Conservation (phyloP, 1,140 invertebrate species). For the Harpegnathos saltator region DNA sequence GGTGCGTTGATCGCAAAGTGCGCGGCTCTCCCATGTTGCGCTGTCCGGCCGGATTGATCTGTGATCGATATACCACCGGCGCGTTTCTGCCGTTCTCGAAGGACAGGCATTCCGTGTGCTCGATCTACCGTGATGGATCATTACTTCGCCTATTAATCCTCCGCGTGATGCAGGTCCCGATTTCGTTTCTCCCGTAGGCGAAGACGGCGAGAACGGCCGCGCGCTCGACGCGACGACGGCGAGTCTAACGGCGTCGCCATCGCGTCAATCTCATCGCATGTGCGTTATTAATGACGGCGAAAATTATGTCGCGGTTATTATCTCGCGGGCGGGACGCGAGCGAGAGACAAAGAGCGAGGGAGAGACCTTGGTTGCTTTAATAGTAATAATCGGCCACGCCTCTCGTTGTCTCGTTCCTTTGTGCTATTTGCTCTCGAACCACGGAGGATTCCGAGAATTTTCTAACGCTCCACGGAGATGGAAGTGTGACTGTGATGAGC, state of each 20-base stretch:
- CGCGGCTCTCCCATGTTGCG: slow-evolving; percentile 27
- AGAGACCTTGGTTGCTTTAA: slow-evolving; percentile 21
- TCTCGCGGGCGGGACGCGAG: too few species aligned
- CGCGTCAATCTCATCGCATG: slow-evolving; percentile 39
- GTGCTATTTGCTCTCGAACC: slow-evolving; percentile 8
- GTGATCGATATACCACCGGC: slow-evolving; percentile 66
- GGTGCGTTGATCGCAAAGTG: slow-evolving; percentile 23
- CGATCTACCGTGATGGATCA: slow-evolving; percentile 74
- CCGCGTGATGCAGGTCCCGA: slow-evolving; percentile 54
- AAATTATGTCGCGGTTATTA: slow-evolving; percentile 29
- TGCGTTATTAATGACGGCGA: slow-evolving; percentile 36
- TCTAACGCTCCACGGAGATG: neutral
- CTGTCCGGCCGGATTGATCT: slow-evolving; percentile 68
- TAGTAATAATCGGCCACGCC: neutral
- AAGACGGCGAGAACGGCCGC: slow-evolving; percentile 39
- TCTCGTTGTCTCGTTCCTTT: neutral
- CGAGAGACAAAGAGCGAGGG: too few species aligned
- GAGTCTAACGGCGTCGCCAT: slow-evolving; percentile 17
- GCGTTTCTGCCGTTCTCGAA: slow-evolving; percentile 66
- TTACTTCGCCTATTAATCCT: slow-evolving; percentile 76
- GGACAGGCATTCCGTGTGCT: slow-evolving; percentile 69
- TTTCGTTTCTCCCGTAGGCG: slow-evolving; percentile 60
- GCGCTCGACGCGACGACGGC: neutral
- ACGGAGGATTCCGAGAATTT: neutral
- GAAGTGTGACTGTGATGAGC: too few species aligned